Conservation (phyloP, 2,888 invertebrate genomes). For the Cylindroiulus punctatus region DNA sequence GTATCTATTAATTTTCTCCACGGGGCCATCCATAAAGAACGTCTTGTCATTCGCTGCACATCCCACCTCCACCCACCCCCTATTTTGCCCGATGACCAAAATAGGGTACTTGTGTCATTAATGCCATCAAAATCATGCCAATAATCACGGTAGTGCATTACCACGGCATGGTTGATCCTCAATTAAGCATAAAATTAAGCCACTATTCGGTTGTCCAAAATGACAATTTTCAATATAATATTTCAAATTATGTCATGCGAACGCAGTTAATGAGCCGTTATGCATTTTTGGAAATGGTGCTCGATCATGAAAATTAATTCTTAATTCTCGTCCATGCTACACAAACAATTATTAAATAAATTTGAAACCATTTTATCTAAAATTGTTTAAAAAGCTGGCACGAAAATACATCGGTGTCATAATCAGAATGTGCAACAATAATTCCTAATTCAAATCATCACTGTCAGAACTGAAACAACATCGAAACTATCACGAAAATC, state of each 20-base stretch:
- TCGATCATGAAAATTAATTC: too few species aligned
- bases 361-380: too few species aligned
- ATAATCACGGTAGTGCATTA: background rate
- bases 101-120: background rate
- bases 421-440: too few species aligned
- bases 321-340: too few species aligned
- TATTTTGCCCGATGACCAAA: background rate
- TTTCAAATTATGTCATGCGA: background rate
- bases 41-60: background rate
- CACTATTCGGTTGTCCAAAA: background rate
- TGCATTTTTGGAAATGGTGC: background rate
- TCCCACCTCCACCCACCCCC: background rate
- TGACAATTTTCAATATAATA: background rate
- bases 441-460: too few species aligned
- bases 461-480: too few species aligned
- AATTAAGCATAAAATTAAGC: background rate
- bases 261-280: background rate
- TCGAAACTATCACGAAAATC: too few species aligned
- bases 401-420: too few species aligned
- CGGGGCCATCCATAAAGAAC: background rate
- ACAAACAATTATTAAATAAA: too few species aligned
- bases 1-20: background rate
- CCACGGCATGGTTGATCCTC: background rate
- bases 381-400: too few species aligned
- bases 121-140: background rate